Percentiles rank a stretch among this genome's conserved stretches.
Evolutionary conservation across 1,140 invertebrate species (phyloP).

Genomic region (Drosophila trapezifrons): DNA sequence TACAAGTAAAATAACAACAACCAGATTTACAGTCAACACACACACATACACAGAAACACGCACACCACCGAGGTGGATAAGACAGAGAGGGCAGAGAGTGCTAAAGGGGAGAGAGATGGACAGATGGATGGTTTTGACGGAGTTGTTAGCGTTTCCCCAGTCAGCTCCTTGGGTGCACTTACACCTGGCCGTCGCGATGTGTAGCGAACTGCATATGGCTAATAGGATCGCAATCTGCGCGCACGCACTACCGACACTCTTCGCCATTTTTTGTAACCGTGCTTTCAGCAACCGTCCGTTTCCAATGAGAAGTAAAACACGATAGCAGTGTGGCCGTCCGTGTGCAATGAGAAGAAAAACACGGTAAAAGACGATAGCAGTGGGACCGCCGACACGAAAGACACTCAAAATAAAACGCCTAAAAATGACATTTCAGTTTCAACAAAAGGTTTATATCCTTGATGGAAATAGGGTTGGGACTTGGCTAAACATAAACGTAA

Average conservation of each 20-base stretch:
- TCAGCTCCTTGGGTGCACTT: slow-evolving; percentile 33
- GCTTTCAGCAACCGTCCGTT: slow-evolving; percentile 43
- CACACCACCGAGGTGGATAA: slow-evolving; percentile 18
- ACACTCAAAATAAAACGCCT: too few species aligned
- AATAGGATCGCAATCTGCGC: slow-evolving; percentile 70
- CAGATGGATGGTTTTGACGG: background rate
- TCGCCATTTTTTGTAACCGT: slow-evolving; percentile 66
- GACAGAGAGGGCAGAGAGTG: slow-evolving; percentile 4
- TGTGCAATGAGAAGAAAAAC: too few species aligned
- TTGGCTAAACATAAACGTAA: too few species aligned
- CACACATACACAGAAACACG: slow-evolving; percentile 11
- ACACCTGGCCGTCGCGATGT: slow-evolving; percentile 36
- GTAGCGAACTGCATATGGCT: slow-evolving; percentile 51
- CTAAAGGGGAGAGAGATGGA: slow-evolving; percentile 4
- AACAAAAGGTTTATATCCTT: too few species aligned
- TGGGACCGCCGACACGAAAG: too few species aligned
- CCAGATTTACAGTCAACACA: slow-evolving; percentile 50
- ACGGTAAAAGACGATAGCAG: too few species aligned
- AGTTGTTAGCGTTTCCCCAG: slow-evolving; percentile 10
- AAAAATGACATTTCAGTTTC: too few species aligned
- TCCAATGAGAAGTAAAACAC: slow-evolving; percentile 37
- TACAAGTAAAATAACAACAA: slow-evolving; percentile 48
- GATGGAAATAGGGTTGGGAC: too few species aligned
- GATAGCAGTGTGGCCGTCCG: background rate
- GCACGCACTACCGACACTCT: slow-evolving; percentile 70